A percentile compares a stretch with the other conserved stretches of the same genome.
These are phyloP conservation scores for Neolamprologus caudopunctatus DNA, from an alignment of 2,113 vertebrate species.

Conservation along the genomic window DNA sequence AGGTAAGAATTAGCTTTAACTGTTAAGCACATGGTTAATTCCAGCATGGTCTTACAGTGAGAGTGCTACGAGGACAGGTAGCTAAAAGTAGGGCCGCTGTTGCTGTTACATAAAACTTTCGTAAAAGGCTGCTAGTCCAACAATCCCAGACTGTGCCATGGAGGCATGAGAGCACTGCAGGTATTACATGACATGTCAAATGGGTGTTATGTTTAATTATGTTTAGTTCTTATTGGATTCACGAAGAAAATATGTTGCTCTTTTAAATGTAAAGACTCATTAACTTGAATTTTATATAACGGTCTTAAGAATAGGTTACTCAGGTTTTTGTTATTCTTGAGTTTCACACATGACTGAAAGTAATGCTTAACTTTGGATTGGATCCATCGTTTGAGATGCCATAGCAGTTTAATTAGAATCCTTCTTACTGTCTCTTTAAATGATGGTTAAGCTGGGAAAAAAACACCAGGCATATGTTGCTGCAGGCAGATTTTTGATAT, in stretches of 20 bases:
- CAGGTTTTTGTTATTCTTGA: not conserved
- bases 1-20: not conserved
- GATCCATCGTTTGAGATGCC: not conserved
- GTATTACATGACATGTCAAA: not conserved
- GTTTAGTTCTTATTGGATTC: not conserved
- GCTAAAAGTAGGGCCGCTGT: constrained; percentile 35
- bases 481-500: not conserved
- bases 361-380: not conserved
- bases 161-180: not conserved
- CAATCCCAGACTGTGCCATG: constrained; percentile 38
- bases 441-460: not conserved
- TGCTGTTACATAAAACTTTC: constrained; percentile 42
- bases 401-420: not conserved
- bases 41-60: not conserved
- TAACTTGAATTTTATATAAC: not conserved
- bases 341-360: not conserved
- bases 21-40: constrained; percentile 24
- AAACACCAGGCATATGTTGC: not conserved
- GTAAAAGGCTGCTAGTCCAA: not conserved
- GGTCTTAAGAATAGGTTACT: not conserved
- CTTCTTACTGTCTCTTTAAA: not conserved
- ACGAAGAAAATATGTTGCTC: not conserved
- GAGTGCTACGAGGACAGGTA: not conserved
- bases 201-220: not conserved
- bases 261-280: not conserved